These are phyloP conservation scores for Cosmia trapezina DNA, from an alignment of 2,888 invertebrate species.

Conservation along the genomic window DNA sequence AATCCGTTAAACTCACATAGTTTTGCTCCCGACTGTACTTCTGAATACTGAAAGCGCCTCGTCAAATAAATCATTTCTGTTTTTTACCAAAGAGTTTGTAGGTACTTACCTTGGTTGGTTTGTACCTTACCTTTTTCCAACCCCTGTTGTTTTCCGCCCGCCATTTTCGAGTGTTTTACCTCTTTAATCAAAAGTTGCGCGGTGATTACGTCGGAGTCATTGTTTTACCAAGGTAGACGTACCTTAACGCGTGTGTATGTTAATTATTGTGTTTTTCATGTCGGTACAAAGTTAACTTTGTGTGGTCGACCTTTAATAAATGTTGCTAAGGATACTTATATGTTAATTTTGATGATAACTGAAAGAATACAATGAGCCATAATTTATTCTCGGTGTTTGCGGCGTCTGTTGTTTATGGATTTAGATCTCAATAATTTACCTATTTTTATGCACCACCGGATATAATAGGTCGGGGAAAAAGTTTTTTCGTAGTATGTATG, in stretches of 20 bases:
- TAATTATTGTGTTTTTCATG: conserved; percentile 50
- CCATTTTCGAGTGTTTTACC: conserved; percentile 64
- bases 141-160: conserved; percentile 59
- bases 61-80: conserved; percentile 71
- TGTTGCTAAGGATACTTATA: conserved; percentile 8
- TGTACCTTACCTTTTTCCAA: conserved; percentile 48
- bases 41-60: conserved; percentile 48
- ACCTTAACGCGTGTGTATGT: conserved; percentile 36
- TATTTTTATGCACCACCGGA: no score
- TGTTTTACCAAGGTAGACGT: conserved; percentile 51
- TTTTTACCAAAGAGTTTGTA: conserved; percentile 59
- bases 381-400: not conserved
- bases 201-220: conserved; percentile 62
- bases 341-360: conserved; percentile 12
- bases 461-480: no score
- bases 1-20: not conserved
- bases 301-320: conserved; percentile 23
- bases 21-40: conserved; percentile 21
- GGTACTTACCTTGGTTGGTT: conserved; percentile 44
- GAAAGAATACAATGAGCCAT: not conserved
- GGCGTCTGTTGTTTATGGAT: not conserved
- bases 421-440: no score
- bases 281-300: conserved; percentile 39
- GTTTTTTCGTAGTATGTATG: no score
- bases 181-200: conserved; percentile 66